Conservation (phyloP, 1,140 invertebrate species). For the Magallana gigas region DNA sequence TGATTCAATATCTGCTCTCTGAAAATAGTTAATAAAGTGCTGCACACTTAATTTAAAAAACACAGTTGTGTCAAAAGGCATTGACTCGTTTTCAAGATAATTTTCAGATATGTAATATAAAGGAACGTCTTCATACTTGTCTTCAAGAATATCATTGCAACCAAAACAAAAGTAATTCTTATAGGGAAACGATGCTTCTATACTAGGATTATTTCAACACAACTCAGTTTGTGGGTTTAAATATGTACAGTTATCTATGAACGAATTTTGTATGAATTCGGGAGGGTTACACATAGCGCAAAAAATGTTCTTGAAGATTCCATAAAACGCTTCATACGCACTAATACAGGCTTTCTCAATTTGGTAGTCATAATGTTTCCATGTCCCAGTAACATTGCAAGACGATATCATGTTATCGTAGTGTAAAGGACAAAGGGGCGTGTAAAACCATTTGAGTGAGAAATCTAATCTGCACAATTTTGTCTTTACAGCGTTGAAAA, state of each 20-base stretch:
- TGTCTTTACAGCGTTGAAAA: neutral
- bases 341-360: neutral
- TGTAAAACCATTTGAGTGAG: neutral
- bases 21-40: neutral
- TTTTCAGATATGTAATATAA: neutral
- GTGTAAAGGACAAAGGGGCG: neutral
- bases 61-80: neutral
- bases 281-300: neutral
- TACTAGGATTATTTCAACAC: neutral
- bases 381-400: neutral
- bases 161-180: constrained; percentile 4
- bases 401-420: neutral
- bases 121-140: neutral
- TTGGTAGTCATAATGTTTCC: neutral
- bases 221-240: neutral
- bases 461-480: neutral
- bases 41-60: neutral
- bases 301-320: constrained; percentile 4
- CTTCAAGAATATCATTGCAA: neutral
- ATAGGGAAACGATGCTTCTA: neutral
- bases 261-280: neutral
- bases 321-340: neutral
- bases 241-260: neutral
- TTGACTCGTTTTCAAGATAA: neutral
- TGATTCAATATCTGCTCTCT: neutral